Conservation (phyloP, 2,888 invertebrate genomes). For the Ormyrus labotus region DNA sequence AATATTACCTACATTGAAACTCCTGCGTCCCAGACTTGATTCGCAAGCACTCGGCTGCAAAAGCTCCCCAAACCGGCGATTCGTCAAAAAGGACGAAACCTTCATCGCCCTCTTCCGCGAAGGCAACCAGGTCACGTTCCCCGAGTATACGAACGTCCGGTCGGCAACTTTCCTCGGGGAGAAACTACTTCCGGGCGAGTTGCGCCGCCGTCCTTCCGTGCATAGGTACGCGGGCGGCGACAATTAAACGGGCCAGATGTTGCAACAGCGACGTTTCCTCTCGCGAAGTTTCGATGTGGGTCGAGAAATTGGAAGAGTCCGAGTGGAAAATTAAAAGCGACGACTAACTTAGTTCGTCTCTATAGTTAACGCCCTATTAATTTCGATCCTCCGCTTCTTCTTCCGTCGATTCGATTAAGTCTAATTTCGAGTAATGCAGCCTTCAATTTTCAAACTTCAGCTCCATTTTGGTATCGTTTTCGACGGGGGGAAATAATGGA, state of each 20-base stretch:
- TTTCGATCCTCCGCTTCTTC: neutral
- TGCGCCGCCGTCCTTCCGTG: neutral
- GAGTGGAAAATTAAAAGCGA: too few relatives aligned
- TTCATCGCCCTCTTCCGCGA: neutral
- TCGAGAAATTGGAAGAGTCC: slow-evolving; percentile 3
- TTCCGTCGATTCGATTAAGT: neutral
- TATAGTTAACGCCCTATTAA: too few relatives aligned
- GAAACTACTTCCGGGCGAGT: slow-evolving; percentile 42
- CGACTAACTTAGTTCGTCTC: too few relatives aligned
- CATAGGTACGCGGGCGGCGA: neutral
- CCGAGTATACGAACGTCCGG: slow-evolving; percentile 11
- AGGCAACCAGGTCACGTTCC: slow-evolving; percentile 29
- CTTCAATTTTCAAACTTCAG: too few relatives aligned
- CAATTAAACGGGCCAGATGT: slow-evolving; percentile 35
- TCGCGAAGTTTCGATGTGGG: slow-evolving; percentile 10
- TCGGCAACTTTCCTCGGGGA: slow-evolving; percentile 21
- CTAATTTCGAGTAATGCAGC: too few relatives aligned
- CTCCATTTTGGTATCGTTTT: too few relatives aligned
- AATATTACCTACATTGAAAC: too few relatives aligned
- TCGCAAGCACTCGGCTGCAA: too few relatives aligned
- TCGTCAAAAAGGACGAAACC: too few relatives aligned
- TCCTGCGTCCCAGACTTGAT: too few relatives aligned
- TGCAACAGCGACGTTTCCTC: neutral
- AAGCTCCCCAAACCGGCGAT: too few relatives aligned
- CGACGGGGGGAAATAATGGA: too few relatives aligned